Evolutionary conservation across 1,140 invertebrate species (phyloP).

Genomic region (Zaprionus davidi): DNA sequence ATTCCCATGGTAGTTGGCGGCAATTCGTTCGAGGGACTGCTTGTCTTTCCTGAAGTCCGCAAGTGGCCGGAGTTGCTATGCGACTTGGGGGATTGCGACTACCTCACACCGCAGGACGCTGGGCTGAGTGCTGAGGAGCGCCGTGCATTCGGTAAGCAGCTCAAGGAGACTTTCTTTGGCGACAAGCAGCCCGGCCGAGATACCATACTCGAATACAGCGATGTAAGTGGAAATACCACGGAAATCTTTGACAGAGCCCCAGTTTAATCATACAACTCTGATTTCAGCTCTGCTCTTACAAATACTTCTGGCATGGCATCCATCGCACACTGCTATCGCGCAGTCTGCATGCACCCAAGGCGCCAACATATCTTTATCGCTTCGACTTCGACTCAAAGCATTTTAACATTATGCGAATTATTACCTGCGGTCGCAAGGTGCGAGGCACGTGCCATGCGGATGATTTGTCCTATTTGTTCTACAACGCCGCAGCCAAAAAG

Average conservation of each 20-base stretch:
- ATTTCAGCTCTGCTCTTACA: constrained; percentile 81
- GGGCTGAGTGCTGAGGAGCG: constrained; percentile 64
- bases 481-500: constrained; percentile 84
- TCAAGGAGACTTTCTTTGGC: constrained; percentile 64
- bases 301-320: constrained; percentile 84
- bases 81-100: constrained; percentile 67
- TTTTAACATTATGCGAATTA: constrained; percentile 82
- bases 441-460: constrained; percentile 87
- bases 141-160: constrained; percentile 55
- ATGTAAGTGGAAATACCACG: constrained; percentile 60
- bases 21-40: constrained; percentile 83
- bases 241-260: not conserved
- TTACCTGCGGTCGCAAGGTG: constrained; percentile 81
- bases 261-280: constrained; percentile 44
- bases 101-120: constrained; percentile 66
- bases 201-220: constrained; percentile 75
- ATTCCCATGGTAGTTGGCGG: constrained; percentile 84
- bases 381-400: constrained; percentile 84
- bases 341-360: constrained; percentile 66
- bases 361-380: constrained; percentile 85
- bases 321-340: constrained; percentile 80
- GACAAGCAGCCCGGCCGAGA: constrained; percentile 60
- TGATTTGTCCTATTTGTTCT: constrained; percentile 88
- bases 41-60: constrained; percentile 74
- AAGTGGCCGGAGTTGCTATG: constrained; percentile 74